Base-by-base conservation (phyloP, 2,113 vertebrate species). In the Phaetusa simplex region DNA sequence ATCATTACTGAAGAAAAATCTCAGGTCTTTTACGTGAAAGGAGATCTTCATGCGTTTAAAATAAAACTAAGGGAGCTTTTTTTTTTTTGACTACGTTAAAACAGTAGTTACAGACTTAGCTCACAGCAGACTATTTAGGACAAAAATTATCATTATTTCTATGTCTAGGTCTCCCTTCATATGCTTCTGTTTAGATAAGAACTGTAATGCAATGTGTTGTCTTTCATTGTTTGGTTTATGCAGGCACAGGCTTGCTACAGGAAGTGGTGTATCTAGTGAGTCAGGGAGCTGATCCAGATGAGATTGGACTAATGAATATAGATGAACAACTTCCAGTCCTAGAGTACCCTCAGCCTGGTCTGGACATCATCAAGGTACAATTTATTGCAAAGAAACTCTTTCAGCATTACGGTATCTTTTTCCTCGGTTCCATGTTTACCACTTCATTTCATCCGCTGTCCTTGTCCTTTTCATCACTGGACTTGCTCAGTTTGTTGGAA, bases 261-360 rank as follows among this genome's bases (percentile, higher is more conserved):
- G 99, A 99, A 97, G 98, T 99, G 65, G 99, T 99, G 8, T 99
- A 99, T 97, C 97, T 99, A 22, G 99, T 99, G 96, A 99, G 99
- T 97, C 99, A 99, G 97, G 99, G 99, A 42, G 99, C 99, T 1
- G 99, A 99, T 97, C 99, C 99, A 2, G 99, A 99, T 82, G 99
- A 99, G 97, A 99, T 99, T 13, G 99, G 99, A 91, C 97, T 99
- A 59, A 99, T 99, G 99, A 99, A 99, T 97, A 99, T 99, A 40
- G 99, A 99, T 59, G 99, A 99, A 89, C 99, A 99, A 88, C 98
- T 99, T 71, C 99, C 99, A 3, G 99, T 99, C 70, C 94, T 99
- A 83, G 99, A 99, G 94, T 99, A 99, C 81, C 99, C 99, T 6
- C 99, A 99, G 82, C 99, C 99, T 0, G 99, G 99, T 19, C 98